These are phyloP conservation scores for Syndactyla subalaris DNA, from an alignment of 2,797 vertebrate genomes.

Conservation along the genomic window DNA sequence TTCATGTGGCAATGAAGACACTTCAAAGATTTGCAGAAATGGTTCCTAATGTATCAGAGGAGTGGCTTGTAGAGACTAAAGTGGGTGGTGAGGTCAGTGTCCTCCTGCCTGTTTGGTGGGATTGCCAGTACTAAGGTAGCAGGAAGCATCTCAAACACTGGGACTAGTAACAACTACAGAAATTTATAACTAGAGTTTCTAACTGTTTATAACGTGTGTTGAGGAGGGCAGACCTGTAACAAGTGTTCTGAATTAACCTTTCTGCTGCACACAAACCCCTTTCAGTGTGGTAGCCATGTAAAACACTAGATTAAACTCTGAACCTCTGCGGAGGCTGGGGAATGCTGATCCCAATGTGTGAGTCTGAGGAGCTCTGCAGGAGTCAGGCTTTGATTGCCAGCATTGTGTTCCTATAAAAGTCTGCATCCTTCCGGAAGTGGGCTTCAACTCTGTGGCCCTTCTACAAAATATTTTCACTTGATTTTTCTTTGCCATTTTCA, in stretches of 20 bases:
- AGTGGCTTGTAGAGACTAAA: neutral
- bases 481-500: constrained; percentile 44
- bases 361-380: neutral
- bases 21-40: neutral
- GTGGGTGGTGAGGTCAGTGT: neutral
- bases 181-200: neutral
- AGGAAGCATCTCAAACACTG: neutral
- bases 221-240: neutral
- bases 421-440: neutral
- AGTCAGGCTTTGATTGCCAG: neutral
- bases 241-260: constrained; percentile 18
- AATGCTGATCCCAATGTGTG: neutral
- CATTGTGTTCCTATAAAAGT: neutral
- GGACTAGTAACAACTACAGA: neutral
- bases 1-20: neutral
- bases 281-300: neutral
- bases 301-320: neutral
- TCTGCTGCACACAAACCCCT: neutral
- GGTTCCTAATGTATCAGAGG: neutral
- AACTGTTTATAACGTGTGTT: neutral
- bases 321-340: neutral
- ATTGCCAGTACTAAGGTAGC: neutral
- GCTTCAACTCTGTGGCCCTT: neutral
- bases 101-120: neutral
- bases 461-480: constrained; percentile 9